Evolutionary conservation across 2,797 vertebrate genomes (phyloP).

Genomic region (Paramormyrops hopkinsi): DNA sequence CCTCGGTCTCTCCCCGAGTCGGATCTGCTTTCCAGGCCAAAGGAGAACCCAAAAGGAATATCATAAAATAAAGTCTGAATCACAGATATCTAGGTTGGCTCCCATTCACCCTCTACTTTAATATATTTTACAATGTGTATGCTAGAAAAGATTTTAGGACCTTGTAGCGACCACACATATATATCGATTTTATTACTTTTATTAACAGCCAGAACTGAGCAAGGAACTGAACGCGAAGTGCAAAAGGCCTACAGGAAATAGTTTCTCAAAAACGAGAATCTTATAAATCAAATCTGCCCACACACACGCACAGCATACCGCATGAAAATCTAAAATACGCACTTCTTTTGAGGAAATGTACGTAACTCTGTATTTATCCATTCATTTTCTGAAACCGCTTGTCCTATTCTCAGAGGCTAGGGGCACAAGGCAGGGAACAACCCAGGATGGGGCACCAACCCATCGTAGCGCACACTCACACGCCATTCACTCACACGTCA

Average conservation of each 20-base stretch:
- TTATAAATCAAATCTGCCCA: background rate
- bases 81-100: background rate
- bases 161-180: background rate
- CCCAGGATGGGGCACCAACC: background rate
- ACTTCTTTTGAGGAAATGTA: background rate
- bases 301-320: background rate
- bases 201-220: background rate
- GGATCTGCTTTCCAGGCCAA: background rate
- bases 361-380: background rate
- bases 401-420: background rate
- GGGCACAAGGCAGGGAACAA: background rate
- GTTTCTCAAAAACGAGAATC: background rate
- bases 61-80: background rate
- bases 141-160: background rate
- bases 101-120: background rate
- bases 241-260: background rate
- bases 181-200: background rate
- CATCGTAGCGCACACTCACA: background rate
- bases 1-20: background rate
- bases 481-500: too few species aligned
- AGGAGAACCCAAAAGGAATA: background rate
- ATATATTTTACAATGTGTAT: background rate
- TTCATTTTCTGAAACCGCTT: background rate
- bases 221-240: background rate
- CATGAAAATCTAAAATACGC: background rate